Conservation (phyloP, 1,140 invertebrate genomes). For the Platyura marginata region DNA sequence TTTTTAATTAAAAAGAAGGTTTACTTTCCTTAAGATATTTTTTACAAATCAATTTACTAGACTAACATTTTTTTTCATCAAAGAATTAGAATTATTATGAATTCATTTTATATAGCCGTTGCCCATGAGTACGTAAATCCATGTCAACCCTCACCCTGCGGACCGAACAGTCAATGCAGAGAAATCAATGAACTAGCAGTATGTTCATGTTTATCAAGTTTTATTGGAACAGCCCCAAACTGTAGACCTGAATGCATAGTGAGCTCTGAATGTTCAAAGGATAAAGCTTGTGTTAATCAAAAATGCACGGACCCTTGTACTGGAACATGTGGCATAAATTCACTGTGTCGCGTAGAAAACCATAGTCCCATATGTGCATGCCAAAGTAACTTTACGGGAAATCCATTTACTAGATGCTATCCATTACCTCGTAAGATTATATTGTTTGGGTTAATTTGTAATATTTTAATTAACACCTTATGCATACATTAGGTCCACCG, state of each 20-base stretch:
- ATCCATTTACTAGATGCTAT: constrained; percentile 44
- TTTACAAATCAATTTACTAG: too few species aligned
- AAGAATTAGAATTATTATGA: too few species aligned
- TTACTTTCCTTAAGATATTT: too few species aligned
- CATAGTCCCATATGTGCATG: constrained; percentile 54
- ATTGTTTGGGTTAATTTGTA: not conserved
- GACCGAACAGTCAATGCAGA: constrained; percentile 48
- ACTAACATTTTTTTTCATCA: too few species aligned
- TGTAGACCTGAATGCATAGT: constrained; percentile 55
- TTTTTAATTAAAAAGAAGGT: too few species aligned
- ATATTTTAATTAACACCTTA: not conserved
- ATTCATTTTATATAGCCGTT: too few species aligned
- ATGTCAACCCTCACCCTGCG: constrained; percentile 64
- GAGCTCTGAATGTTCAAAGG: constrained; percentile 52
- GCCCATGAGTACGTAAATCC: constrained; percentile 38
- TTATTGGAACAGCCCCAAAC: constrained; percentile 51
- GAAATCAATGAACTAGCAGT: constrained; percentile 36
- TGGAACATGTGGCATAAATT: constrained; percentile 47
- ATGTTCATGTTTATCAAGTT: constrained; percentile 60
- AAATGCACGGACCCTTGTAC: constrained; percentile 61
- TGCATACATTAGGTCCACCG: constrained; percentile 34
- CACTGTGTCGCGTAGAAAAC: constrained; percentile 50
- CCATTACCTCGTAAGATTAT: constrained; percentile 32
- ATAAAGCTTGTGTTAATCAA: constrained; percentile 53
- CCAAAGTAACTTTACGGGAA: constrained; percentile 36